phyloP scores from a whole-genome alignment of 2,797 vertebrate species.

The Carcharodon carcharias region DNA sequence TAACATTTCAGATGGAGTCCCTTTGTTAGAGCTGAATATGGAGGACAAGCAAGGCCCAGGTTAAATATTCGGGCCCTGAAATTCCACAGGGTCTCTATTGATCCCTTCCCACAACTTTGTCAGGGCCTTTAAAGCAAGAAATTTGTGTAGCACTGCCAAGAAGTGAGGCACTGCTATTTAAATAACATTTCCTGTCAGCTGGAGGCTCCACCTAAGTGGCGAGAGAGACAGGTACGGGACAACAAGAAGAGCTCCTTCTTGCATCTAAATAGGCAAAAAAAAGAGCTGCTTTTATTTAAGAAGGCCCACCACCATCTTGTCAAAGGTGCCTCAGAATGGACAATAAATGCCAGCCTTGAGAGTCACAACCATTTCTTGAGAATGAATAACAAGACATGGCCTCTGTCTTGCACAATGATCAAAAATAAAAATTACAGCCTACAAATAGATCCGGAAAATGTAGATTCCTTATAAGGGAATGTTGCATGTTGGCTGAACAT shows the following conservation, averaged over 20 bases:
- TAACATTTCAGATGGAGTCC: background rate
- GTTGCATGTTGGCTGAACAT: background rate
- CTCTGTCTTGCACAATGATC: background rate
- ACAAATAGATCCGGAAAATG: background rate
- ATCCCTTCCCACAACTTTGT: background rate
- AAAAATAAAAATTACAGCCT: background rate
- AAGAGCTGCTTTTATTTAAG: background rate
- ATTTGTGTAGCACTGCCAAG: background rate
- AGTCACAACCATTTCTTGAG: background rate
- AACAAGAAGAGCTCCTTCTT: background rate
- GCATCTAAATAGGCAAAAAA: background rate
- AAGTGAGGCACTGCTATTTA: background rate
- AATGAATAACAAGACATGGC: background rate
- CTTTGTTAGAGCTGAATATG: background rate
- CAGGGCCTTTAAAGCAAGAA: background rate
- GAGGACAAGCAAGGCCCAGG: background rate
- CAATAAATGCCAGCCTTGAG: background rate
- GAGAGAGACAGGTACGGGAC: background rate
- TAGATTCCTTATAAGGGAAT: constrained; percentile 2
- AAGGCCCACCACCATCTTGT: background rate
- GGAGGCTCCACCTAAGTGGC: background rate
- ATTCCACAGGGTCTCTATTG: background rate
- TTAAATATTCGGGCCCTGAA: background rate
- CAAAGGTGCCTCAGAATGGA: background rate
- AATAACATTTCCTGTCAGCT: background rate